Conservation (phyloP, 2,113 vertebrate species). For the Noturus placidus region DNA sequence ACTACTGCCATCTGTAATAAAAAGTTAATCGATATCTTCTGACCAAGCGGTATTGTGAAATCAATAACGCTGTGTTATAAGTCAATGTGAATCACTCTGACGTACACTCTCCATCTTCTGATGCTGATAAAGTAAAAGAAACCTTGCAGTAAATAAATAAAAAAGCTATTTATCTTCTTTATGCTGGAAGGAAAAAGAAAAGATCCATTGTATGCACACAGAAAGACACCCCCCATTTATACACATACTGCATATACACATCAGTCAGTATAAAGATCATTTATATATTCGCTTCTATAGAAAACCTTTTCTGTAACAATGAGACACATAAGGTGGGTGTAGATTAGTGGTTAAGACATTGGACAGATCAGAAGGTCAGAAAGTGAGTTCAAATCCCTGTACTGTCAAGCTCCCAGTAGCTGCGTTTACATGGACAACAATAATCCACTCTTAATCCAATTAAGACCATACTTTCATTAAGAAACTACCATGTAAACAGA, state of each 20-base stretch:
- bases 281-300: background rate
- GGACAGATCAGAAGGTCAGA: too few species aligned
- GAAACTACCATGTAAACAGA: too few species aligned
- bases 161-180: background rate
- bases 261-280: background rate
- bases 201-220: background rate
- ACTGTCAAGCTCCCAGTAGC: too few species aligned
- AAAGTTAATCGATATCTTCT: background rate
- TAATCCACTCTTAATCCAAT: too few species aligned
- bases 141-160: constrained; percentile 41
- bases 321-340: background rate
- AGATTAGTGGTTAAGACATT: too few species aligned
- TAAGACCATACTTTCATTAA: too few species aligned
- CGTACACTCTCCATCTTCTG: constrained; percentile 24
- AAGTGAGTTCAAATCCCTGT: too few species aligned
- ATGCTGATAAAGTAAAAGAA: constrained; percentile 28
- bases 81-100: constrained; percentile 14
- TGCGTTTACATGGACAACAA: too few species aligned
- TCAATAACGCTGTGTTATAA: constrained; percentile 1
- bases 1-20: background rate
- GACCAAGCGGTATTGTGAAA: background rate
- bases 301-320: background rate
- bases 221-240: background rate
- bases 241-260: background rate
- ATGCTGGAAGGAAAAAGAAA: background rate